Base-by-base conservation (phyloP, 2,797 vertebrate genomes). In the Poeciliopsis gracilis region DNA sequence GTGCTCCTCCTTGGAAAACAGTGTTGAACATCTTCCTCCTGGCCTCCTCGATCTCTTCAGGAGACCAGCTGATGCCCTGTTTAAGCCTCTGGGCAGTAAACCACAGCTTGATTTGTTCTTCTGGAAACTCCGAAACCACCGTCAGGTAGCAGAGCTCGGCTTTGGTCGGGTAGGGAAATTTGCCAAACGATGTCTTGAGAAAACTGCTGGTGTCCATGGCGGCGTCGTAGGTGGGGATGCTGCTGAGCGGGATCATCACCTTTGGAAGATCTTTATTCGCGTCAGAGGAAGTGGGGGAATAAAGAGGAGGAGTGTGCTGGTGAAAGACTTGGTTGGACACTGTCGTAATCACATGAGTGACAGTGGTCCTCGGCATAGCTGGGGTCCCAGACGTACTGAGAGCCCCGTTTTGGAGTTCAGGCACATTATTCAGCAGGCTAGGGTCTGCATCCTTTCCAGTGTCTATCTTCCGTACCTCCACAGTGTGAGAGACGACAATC, bases 31-130 rank as follows among this genome's bases (percentile, higher is more conserved):
- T 99, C 94, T 98, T 99, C 86, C 98, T 97, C 84, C 98, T 95
- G 30, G 98, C 97, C 66, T 99, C 98, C 89, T 99, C 98, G 0
- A 99, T 99, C 93, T 99, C 98, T 91, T 99, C 98, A 0, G 98
- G 98, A 82, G 98, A 99, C 98, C 98, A 99, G 91, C 98, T 99
- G 90, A 99, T 99, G 77, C 98, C 98, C 82, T 99, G 98, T 92
- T 99, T 99, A 76, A 99, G 95, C 93, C 98, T 96, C 87, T 99
- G 98, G 57, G 98, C 98, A 1, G 98, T 99, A 90, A 99, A 99
- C 98, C 98, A 99, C 90, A 99, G 98, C 95, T 99, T 99, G 88
- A 99, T 97, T 92, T 99, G 98, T 83, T 99, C 98, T 86, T 99
- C 98, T 0, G 98, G 98, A 83, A 98, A 99, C 92, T 99, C 98